Conservation (phyloP, 92 coral and sea anemone species). For the Parazoanthus darwini region DNA sequence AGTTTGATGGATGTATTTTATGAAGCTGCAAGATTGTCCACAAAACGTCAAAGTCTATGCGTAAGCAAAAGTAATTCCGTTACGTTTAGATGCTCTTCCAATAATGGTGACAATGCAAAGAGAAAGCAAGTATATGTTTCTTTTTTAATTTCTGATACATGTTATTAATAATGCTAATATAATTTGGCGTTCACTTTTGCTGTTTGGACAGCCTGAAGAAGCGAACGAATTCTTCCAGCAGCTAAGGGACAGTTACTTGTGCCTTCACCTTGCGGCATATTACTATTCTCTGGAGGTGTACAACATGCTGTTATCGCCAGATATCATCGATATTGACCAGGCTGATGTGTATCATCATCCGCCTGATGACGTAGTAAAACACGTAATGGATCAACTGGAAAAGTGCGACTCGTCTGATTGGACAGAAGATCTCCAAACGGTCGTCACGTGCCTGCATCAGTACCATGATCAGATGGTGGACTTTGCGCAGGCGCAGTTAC, state of each 20-base stretch:
- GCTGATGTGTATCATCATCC: conserved; percentile 71
- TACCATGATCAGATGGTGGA: conserved; percentile 93
- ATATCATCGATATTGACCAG: conserved; percentile 41
- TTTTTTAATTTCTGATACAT: too few species aligned
- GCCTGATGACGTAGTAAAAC: conserved; percentile 83
- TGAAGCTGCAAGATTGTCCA: too few species aligned
- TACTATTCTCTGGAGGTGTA: conserved; percentile 83
- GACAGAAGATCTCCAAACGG: conserved; percentile 62
- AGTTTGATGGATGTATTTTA: too few species aligned
- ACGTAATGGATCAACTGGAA: conserved; percentile 66
- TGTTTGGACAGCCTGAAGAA: conserved; percentile 60
- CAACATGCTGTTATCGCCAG: conserved; percentile 51
- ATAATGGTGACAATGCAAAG: too few species aligned
- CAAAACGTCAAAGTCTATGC: too few species aligned
- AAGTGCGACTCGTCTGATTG: conserved; percentile 56
- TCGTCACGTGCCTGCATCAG: conserved; percentile 57
- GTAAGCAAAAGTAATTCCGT: too few species aligned
- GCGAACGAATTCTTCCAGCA: conserved; percentile 78
- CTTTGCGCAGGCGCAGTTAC: conserved; percentile 91
- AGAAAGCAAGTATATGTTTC: too few species aligned
- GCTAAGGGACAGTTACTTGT: conserved; percentile 65
- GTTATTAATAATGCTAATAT: background rate
- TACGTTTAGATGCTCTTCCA: too few species aligned
- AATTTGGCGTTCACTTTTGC: background rate
- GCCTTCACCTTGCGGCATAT: conserved; percentile 89